Percentiles rank a stretch among this genome's conserved stretches.
Evolutionary conservation across 2,797 vertebrate genomes (phyloP).

Genomic region (Podarcis lilfordi): DNA sequence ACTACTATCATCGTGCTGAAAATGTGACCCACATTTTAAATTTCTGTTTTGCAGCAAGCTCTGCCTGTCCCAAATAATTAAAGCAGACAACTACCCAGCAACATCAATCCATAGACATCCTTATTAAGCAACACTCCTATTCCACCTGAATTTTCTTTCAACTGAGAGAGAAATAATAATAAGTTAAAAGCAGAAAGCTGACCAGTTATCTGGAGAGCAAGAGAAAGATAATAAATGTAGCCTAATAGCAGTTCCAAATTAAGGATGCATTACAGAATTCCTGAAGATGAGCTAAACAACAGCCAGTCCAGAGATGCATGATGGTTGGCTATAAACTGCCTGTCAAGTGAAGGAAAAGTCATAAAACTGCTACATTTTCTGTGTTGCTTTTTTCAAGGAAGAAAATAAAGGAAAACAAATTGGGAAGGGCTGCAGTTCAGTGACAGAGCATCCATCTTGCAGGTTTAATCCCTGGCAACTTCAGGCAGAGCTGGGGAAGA

Average conservation of each 20-base stretch:
- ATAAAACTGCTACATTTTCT: conserved; percentile 67
- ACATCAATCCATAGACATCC: conserved; percentile 57
- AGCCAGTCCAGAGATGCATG: conserved; percentile 47
- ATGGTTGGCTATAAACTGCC: conserved; percentile 74
- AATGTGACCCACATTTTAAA: conserved; percentile 47
- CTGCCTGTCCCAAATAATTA: conserved; percentile 63
- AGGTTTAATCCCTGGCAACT: no score
- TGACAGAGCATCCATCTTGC: no score
- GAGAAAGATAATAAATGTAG: conserved; percentile 71
- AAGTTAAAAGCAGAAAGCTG: conserved; percentile 34
- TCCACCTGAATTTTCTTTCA: conserved; percentile 13
- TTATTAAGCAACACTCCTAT: conserved; percentile 50
- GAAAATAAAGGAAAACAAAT: no score
- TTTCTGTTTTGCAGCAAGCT: conserved; percentile 48
- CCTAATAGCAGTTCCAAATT: conserved; percentile 71
- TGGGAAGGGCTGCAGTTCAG: no score
- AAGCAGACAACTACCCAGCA: conserved; percentile 46
- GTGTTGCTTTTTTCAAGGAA: no score
- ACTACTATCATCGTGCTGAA: conserved; percentile 7
- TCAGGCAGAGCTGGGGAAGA: no score
- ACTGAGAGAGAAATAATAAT: conserved; percentile 14
- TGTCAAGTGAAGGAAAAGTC: conserved; percentile 74
- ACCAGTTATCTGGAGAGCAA: conserved; percentile 47
- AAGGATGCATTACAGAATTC: conserved; percentile 73
- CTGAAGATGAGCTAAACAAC: conserved; percentile 63